Evolutionary conservation across 2,113 vertebrate genomes (phyloP).

Genomic region (Silurus asotus): DNA sequence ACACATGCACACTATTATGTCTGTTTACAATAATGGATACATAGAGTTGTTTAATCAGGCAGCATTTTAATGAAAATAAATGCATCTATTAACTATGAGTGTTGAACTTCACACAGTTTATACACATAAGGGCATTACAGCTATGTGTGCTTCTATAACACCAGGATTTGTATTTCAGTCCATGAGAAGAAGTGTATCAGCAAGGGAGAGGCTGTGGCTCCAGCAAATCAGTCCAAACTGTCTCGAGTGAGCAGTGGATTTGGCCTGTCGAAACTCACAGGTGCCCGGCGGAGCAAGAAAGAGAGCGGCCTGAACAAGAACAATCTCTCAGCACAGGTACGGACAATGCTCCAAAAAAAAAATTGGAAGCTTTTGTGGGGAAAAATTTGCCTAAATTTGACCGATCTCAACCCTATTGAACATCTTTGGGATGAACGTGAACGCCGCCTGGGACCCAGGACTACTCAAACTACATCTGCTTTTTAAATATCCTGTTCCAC

Average conservation of each 20-base stretch:
- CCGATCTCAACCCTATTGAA: too few relatives aligned
- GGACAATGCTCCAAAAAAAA: neutral
- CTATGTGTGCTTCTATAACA: neutral
- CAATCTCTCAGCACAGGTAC: conserved; percentile 92
- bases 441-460: too few relatives aligned
- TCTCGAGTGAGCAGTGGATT: conserved; percentile 97
- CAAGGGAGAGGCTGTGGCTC: conserved; percentile 85
- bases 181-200: conserved; percentile 97
- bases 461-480: too few relatives aligned
- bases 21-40: conserved; percentile 12
- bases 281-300: conserved; percentile 89
- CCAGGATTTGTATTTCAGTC: conserved; percentile 63
- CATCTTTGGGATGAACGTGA: too few relatives aligned
- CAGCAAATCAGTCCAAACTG: conserved; percentile 89
- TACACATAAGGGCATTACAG: neutral
- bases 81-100: neutral
- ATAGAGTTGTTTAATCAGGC: neutral
- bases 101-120: neutral
- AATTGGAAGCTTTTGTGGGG: too few relatives aligned
- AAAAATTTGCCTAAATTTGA: too few relatives aligned
- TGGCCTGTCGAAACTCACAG: conserved; percentile 95
- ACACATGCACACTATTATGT: neutral
- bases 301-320: conserved; percentile 92
- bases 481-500: too few relatives aligned
- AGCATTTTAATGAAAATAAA: neutral